A percentile compares a stretch with the other conserved stretches of the same genome.
Evolutionary conservation across 1,140 invertebrate species (phyloP).

Genomic region (Palaemon carinicauda): DNA sequence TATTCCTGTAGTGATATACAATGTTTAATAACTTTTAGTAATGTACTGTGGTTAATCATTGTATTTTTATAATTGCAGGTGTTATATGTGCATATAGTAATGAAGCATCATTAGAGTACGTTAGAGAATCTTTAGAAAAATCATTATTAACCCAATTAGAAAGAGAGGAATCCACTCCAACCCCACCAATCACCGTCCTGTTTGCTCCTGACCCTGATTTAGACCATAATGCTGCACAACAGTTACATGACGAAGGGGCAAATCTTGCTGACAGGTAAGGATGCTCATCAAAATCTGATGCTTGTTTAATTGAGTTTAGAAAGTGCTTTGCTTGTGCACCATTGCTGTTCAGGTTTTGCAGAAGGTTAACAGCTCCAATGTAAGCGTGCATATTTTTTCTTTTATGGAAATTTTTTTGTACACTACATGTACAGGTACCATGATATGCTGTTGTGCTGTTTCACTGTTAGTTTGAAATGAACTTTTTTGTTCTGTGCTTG

Average conservation of each 20-base stretch:
- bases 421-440: no score
- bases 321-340: no score
- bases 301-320: no score
- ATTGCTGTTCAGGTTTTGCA: no score
- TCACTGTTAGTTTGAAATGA: slow-evolving; percentile 34
- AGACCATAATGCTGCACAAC: slow-evolving; percentile 82
- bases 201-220: slow-evolving; percentile 83
- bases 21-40: background rate
- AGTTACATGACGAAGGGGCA: slow-evolving; percentile 87
- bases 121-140: slow-evolving; percentile 89
- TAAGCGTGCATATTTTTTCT: no score
- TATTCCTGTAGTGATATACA: no score
- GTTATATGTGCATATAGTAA: slow-evolving; percentile 84
- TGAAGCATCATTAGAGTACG: slow-evolving; percentile 89
- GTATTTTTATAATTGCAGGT: slow-evolving; percentile 63
- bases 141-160: slow-evolving; percentile 90
- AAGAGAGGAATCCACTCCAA: slow-evolving; percentile 78
- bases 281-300: background rate
- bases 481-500: slow-evolving; percentile 28
- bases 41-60: no score
- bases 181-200: slow-evolving; percentile 53
- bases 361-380: no score
- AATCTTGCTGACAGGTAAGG: slow-evolving; percentile 84
- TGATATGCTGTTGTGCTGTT: background rate
- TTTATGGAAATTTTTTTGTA: no score